Evolutionary conservation across 2,113 vertebrate genomes (phyloP), one percentile per base, ranked within the genome.

Genomic region (Corythornis madagascariensis): DNA sequence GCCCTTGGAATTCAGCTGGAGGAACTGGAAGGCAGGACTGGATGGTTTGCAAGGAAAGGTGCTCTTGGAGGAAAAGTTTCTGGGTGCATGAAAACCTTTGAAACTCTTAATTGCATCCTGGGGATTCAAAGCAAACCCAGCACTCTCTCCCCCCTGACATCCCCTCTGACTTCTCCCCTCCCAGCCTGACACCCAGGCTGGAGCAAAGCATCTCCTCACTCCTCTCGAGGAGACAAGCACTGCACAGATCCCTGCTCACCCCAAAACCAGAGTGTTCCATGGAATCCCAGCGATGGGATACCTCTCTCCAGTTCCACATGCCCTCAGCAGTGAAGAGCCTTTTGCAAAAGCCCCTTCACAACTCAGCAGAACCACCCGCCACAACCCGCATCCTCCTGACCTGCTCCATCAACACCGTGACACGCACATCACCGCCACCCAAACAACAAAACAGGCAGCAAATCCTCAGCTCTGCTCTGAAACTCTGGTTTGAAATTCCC

Each of bases 401-500:
- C 13, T 13, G 40, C 86, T 87, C 63, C 86, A 73, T n/a, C 83
- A 63, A 84, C 80, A 35, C 83, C 16, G 33, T 28, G 57, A 13
- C 47, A 35, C 0, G 17, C 8, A 1, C 42, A 29, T 67, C 45
- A 89, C 38, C 38, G 84, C 56, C 42, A 52, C 25, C 4, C 48
- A 50, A 50, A 7, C 26, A 31, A 2, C 74, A 69, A 48, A 33
- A 20, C 6, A 63, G 22, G 67, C 60, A 74, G 60, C 78, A 77
- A 91, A 95, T 86, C 94, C 89, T 92, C 45, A 71, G 73, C 81
- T 90, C 80, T 16, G 42, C 79, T 80, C 80, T 55, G 73, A 78
- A 94, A 92, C 80, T 83, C 87, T 12, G 82, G 92, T 66, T 93
- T 96, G 93, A 83, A 91, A 89, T 92, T 74, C 77, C 94, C 43